Conservation (phyloP, 2,797 vertebrate genomes). For the Sebastes miniatus region DNA sequence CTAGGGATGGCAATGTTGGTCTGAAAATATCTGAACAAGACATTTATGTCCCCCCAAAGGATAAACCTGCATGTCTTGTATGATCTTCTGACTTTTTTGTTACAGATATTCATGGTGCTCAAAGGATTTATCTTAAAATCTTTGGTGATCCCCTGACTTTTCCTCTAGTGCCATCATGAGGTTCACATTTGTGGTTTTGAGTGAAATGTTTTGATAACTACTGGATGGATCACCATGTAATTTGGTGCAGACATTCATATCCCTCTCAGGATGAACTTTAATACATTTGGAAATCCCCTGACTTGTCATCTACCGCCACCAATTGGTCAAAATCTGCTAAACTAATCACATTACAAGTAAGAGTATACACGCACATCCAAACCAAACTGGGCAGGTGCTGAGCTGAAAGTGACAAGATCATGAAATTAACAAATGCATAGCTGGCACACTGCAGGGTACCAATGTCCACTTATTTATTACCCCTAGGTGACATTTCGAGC, state of each 20-base stretch:
- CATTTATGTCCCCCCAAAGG: too few species aligned
- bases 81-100: neutral
- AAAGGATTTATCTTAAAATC: neutral
- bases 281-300: neutral
- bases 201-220: neutral
- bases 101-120: neutral
- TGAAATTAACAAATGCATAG: neutral
- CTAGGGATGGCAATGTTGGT: too few species aligned
- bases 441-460: neutral
- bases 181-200: neutral
- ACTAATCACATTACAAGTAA: neutral
- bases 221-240: too few species aligned
- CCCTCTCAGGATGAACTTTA: neutral
- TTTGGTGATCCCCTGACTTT: neutral
- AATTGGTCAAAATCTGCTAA: neutral
- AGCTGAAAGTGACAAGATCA: neutral
- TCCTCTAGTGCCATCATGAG: neutral
- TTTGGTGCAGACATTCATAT: too few species aligned
- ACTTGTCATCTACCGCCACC: neutral
- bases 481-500: neutral
- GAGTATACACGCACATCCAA: neutral
- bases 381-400: neutral
- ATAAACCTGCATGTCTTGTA: accelerated
- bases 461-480: neutral
- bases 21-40: too few species aligned